Conservation (phyloP, 2,797 vertebrate genomes). For the Pantherophis vulpinus region DNA sequence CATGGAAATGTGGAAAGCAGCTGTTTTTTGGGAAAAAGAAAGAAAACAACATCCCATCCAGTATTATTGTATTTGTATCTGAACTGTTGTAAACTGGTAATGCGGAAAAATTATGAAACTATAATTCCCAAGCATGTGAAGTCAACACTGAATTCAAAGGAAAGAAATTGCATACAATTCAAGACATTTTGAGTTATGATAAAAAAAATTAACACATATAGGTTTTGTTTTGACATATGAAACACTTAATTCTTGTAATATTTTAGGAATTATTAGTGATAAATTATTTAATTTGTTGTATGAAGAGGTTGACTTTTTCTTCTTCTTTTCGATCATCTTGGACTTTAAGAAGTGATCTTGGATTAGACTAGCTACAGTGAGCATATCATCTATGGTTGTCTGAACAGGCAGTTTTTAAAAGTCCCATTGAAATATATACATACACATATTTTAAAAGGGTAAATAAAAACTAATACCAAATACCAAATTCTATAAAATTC, state of each 20-base stretch:
- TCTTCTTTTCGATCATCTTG: not conserved
- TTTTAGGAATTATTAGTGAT: not conserved
- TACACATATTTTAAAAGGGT: not conserved
- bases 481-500: not conserved
- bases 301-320: not conserved
- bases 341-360: not conserved
- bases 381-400: not conserved
- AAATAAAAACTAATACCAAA: not conserved
- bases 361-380: not conserved
- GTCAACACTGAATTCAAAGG: not conserved
- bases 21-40: not conserved
- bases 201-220: not conserved
- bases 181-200: not conserved
- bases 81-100: not conserved
- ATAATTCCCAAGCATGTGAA: constrained; percentile 1
- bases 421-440: not conserved
- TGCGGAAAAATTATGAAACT: not conserved
- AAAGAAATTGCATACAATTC: not conserved
- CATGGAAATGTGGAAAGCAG: constrained; percentile 13
- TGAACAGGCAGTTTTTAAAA: not conserved
- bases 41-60: not conserved
- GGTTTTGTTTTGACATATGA: not conserved
- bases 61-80: not conserved
- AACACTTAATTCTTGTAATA: constrained; percentile 8
- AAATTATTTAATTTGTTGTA: not conserved